A percentile compares a stretch with the other conserved stretches of the same genome.
Evolutionary conservation across 1,140 invertebrate genomes (phyloP).

Genomic region (Colletes latitarsis): DNA sequence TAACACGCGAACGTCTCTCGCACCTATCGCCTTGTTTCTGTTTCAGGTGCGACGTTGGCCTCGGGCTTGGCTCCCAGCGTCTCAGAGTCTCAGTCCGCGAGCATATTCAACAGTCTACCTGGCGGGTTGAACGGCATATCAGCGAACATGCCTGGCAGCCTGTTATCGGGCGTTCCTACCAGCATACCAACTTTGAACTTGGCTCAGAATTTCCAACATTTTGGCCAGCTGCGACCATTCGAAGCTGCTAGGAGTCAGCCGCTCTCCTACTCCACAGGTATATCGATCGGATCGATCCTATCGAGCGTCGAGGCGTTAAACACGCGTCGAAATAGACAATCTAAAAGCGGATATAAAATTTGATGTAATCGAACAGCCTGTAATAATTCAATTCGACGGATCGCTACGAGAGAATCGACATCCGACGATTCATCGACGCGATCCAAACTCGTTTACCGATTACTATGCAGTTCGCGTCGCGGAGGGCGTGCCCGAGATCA

Average conservation of each 20-base stretch:
- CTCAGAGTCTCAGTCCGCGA: slow-evolving; percentile 17
- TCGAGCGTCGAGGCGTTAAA: too few species aligned
- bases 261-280: slow-evolving; percentile 57
- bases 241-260: slow-evolving; percentile 42
- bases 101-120: slow-evolving; percentile 45
- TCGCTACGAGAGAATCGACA: too few species aligned
- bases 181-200: slow-evolving; percentile 63
- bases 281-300: neutral
- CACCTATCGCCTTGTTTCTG: neutral
- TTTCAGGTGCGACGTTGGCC: slow-evolving; percentile 8
- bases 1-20: too few species aligned
- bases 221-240: slow-evolving; percentile 47
- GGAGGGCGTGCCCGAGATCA: too few species aligned
- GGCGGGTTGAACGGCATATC: slow-evolving; percentile 49
- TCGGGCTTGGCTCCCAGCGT: slow-evolving; percentile 18
- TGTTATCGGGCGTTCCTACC: slow-evolving; percentile 42
- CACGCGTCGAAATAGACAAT: too few species aligned
- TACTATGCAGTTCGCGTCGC: too few species aligned
- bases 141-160: slow-evolving; percentile 38
- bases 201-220: slow-evolving; percentile 54
- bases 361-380: too few species aligned
- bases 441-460: too few species aligned
- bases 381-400: too few species aligned
- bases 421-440: too few species aligned
- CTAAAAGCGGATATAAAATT: too few species aligned